Evolutionary conservation across 2,888 invertebrate species (phyloP), one percentile per base, ranked within the genome.

Genomic region (Ceriagrion tenellum): DNA sequence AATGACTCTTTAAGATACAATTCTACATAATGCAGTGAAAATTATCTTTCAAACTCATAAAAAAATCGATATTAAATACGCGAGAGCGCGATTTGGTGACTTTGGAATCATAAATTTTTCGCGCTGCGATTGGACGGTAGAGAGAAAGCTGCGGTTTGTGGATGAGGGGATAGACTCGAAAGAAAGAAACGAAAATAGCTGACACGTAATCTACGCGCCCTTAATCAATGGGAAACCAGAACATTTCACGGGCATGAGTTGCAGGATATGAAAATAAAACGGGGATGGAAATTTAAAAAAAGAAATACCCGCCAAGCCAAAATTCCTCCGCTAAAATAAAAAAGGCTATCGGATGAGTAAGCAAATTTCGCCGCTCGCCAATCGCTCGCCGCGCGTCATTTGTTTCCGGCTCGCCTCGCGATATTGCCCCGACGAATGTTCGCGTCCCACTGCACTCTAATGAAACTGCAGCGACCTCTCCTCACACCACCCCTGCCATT

Each of bases 161-260:
- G 35, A 47, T 47, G 47, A 47, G 47, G 47, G 47, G 47, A 4
- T 12, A 26, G 0, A 35, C 81, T 16, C 16, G 35, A 81, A 35
- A 35, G 81, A 35, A 35, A 81, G 81, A 81, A 69, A 69, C 26
- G 69, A n/a, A 81, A 81, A 81, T 35, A 81, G 81, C 81, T 81
- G 81, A 81, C 81, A 35, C 81, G 35, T 81, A 81, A 81, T 81
- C 81, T 81, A 30, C 81, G 81, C 30, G 35, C n/a, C 26, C 81
- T 81, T 81, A 81, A 81, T 81, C 81, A 81, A 81, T 81, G 81
- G 81, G 81, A 81, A 81, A 81, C 81, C 81, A 12, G 35, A n/a
- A 35, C 81, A 35, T 81, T 81, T 81, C 30, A 30, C 81, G 81
- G 18, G 35, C 13, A 81, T 35, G 81, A 23, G 30, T 81, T 35